These are phyloP conservation scores for Hemichromis elongatus DNA, from an alignment of 2,113 vertebrate species.

Conservation along the genomic window DNA sequence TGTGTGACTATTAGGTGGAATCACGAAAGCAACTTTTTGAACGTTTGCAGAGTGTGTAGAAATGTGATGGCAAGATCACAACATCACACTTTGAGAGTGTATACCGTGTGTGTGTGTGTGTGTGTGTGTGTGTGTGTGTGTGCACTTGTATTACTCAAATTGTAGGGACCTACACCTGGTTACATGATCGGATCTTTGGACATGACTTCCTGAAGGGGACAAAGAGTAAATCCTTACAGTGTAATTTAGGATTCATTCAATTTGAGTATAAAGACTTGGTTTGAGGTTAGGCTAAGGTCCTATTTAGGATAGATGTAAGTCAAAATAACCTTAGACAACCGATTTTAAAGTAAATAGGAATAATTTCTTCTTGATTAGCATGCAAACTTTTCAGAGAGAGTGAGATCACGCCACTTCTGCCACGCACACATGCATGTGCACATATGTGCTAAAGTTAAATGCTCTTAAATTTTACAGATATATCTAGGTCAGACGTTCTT, in stretches of 20 bases:
- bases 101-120: not conserved
- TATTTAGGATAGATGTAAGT: not conserved
- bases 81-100: constrained; percentile 1
- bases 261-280: not conserved
- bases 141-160: not conserved
- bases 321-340: not conserved
- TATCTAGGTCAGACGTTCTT: constrained; percentile 32
- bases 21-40: not conserved
- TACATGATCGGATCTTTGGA: not conserved
- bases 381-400: not conserved
- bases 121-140: not conserved
- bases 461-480: constrained; percentile 21
- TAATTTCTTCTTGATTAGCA: constrained; percentile 30
- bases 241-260: not conserved
- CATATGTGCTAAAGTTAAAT: constrained; percentile 2
- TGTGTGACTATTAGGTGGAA: constrained; percentile 4
- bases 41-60: not conserved
- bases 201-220: not conserved
- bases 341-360: constrained; percentile 16
- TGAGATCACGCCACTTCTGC: constrained; percentile 5
- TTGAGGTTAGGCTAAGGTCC: not conserved
- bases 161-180: not conserved
- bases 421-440: not conserved
- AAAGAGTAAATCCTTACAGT: not conserved
- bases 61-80: constrained; percentile 8